A percentile compares a stretch with the other conserved stretches of the same genome.
phyloP scores from a whole-genome alignment of 2,113 vertebrate genomes.

The Lontra canadensis region DNA sequence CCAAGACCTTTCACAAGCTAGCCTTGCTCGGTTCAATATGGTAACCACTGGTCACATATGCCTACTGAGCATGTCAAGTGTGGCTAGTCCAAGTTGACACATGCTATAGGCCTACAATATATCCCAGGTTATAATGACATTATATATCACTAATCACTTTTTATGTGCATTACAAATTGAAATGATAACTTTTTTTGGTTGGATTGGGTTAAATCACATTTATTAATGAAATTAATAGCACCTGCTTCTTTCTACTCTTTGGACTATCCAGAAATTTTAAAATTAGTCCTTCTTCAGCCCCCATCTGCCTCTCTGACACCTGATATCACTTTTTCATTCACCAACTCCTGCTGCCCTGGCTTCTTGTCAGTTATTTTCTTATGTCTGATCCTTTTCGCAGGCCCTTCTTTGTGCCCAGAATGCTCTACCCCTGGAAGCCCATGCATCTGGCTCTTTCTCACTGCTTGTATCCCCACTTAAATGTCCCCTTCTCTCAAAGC shows the following conservation, averaged over 20 bases:
- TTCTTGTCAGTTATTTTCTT: neutral
- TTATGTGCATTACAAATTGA: neutral
- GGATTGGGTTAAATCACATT: neutral
- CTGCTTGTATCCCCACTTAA: accelerated
- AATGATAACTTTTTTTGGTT: neutral
- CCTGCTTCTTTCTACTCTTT: neutral
- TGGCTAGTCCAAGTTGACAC: neutral
- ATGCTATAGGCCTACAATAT: neutral
- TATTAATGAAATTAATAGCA: neutral
- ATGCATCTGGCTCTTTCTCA: neutral
- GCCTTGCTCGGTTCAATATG: neutral
- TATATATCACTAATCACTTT: neutral
- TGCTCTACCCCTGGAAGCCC: neutral
- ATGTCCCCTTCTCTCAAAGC: neutral
- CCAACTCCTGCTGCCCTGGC: neutral
- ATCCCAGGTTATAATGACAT: neutral
- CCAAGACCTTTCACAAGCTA: neutral
- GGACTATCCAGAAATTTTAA: neutral
- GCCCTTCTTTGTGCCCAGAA: neutral
- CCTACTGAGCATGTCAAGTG: neutral
- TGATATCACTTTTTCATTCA: neutral
- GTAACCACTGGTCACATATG: too few species aligned
- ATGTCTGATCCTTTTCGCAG: neutral
- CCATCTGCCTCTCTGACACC: neutral
- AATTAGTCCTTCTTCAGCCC: neutral